phyloP scores from a whole-genome alignment of 2,113 vertebrate genomes.

The Pseudorasbora parva region DNA sequence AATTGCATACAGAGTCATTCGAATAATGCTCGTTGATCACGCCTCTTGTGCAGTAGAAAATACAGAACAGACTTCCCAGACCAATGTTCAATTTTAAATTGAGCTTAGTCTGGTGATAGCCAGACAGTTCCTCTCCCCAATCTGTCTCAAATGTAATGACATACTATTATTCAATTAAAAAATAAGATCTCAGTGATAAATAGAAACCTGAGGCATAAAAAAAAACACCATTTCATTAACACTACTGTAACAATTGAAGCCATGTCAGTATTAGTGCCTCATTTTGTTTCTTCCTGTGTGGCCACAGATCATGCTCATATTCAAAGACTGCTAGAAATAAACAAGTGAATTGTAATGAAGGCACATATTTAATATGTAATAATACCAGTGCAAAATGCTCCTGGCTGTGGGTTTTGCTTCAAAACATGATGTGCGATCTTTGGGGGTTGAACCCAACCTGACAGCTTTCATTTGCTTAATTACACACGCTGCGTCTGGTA shows the following conservation, averaged over 20 bases:
- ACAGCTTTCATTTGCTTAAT: slow-evolving; percentile 63
- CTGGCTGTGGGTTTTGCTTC: not conserved
- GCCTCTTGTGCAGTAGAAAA: too few relatives aligned
- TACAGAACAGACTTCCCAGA: too few relatives aligned
- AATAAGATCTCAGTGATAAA: slow-evolving; percentile 29
- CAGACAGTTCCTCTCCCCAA: too few relatives aligned
- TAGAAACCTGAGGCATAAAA: slow-evolving; percentile 26
- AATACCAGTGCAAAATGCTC: not conserved
- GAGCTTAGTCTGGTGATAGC: too few relatives aligned
- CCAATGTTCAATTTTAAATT: too few relatives aligned
- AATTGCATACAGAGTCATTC: too few relatives aligned
- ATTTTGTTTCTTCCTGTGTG: not conserved
- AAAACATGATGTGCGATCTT: not conserved
- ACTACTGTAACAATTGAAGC: slow-evolving; percentile 27
- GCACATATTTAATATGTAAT: not conserved
- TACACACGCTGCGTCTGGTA: slow-evolving; percentile 54
- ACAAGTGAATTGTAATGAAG: not conserved
- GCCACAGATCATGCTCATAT: not conserved
- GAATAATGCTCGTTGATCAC: too few relatives aligned
- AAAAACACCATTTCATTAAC: slow-evolving; percentile 24
- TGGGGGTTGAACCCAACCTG: slow-evolving; percentile 33
- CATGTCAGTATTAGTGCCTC: not conserved
- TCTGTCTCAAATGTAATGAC: slow-evolving; percentile 31
- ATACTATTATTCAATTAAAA: slow-evolving; percentile 54
- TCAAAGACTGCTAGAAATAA: slow-evolving; percentile 33